Base-by-base conservation (phyloP, 2,888 invertebrate species). In the Lepidocyrtinus sp. region DNA sequence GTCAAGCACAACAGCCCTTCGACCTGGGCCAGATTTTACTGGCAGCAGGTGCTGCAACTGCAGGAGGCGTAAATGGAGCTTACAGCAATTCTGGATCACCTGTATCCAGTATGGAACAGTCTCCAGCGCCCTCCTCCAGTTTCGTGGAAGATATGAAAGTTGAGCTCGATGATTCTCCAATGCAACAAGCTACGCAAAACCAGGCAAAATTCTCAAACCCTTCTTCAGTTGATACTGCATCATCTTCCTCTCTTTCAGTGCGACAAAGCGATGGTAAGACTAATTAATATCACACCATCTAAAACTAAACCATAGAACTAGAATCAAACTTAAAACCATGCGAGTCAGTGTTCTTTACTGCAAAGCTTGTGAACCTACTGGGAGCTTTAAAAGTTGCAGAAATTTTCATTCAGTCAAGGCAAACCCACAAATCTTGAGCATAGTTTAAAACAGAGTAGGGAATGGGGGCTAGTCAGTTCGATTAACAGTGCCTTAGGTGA, bases 241-340 rank as follows among this genome's bases (percentile, higher is more conserved):
- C 81, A 9, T 50, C 75, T 15, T 78, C 78, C 5, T 80, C 61
- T 5, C 63, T 75, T 15, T 73, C 75, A 17, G 26, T 73, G n/a
- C 72, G 79, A 64, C 59, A 79, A 25, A 79, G 79, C 61, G 82
- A 82, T 73, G 82, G 78, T 79, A 50, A 80, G 80, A 63, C n/a
- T 7, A 22, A 27, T 21, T 24, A 26, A 7, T 59, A 3, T 59
- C n/a, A n/a, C n/a, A n/a, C n/a, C n/a, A n/a, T n/a, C n/a, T n/a
- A n/a, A n/a, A n/a, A n/a, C n/a, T n/a, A n/a, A n/a, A n/a, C n/a
- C n/a, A n/a, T n/a, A n/a, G n/a, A n/a, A n/a, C n/a, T n/a, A n/a
- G n/a, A n/a, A n/a, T n/a, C n/a, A n/a, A n/a, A n/a, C n/a, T n/a
- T n/a, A n/a, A n/a, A n/a, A n/a, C n/a, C n/a, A n/a, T n/a, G n/a